A percentile compares a stretch with the other conserved stretches of the same genome.
Conservation (phyloP, 2,888 invertebrate genomes). For the Nebria brevicollis region DNA sequence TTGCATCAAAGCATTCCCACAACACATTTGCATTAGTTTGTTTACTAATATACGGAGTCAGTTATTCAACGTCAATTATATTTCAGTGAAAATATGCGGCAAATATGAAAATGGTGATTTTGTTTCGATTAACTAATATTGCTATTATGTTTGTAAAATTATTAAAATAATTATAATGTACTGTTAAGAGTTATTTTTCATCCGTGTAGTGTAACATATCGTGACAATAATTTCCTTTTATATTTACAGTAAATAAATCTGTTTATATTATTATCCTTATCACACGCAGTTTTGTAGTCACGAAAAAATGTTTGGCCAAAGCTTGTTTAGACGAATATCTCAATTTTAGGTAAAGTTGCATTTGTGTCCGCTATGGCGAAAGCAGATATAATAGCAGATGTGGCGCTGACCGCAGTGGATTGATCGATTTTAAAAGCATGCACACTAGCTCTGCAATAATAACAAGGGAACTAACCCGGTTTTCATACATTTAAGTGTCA, state of each 20-base stretch:
- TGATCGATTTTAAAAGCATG: conserved; percentile 33
- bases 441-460: neutral
- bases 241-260: neutral
- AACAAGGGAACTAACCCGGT: conserved; percentile 38
- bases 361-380: neutral
- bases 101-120: too few species aligned
- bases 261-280: conserved; percentile 1
- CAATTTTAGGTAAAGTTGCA: neutral
- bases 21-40: too few species aligned
- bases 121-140: too few species aligned
- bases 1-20: neutral
- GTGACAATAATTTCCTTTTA: neutral
- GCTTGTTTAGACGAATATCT: neutral
- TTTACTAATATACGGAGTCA: too few species aligned
- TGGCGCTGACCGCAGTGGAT: conserved; percentile 25
- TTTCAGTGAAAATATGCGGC: neutral
- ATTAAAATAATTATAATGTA: too few species aligned
- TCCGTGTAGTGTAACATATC: neutral
- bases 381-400: neutral
- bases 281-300: neutral
- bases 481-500: conserved; percentile 45
- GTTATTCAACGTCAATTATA: neutral
- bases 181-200: too few species aligned
- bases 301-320: neutral
- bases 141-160: too few species aligned